Percentiles rank a stretch among this genome's conserved stretches.
These are phyloP conservation scores for Callochromis pleurospilus DNA, from an alignment of 2,113 vertebrate species.

Conservation along the genomic window DNA sequence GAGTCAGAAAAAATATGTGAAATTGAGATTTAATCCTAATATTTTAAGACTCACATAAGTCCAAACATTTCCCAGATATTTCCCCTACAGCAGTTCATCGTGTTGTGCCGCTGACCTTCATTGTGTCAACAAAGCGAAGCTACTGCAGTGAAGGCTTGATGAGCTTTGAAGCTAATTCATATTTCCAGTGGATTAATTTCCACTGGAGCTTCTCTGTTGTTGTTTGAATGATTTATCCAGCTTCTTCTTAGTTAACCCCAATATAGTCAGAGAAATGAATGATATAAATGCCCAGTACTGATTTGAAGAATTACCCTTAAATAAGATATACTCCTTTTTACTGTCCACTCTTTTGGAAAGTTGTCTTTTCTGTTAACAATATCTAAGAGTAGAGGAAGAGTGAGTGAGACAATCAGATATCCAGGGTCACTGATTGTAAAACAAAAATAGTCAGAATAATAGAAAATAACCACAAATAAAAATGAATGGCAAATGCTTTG, in stretches of 20 bases:
- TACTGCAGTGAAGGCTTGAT: neutral
- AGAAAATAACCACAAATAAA: constrained; percentile 14
- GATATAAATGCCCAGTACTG: neutral
- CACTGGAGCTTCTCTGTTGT: neutral
- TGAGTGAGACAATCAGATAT: constrained; percentile 11
- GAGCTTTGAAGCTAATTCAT: neutral
- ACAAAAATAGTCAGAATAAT: constrained; percentile 37
- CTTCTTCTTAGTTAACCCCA: neutral
- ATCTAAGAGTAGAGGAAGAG: neutral
- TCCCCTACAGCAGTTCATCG: neutral
- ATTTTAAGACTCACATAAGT: neutral
- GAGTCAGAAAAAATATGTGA: neutral
- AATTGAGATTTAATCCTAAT: neutral
- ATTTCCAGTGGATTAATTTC: neutral
- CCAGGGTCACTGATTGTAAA: constrained; percentile 17
- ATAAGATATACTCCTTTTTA: neutral
- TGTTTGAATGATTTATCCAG: neutral
- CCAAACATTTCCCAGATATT: neutral
- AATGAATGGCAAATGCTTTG: constrained; percentile 3
- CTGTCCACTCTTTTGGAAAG: neutral
- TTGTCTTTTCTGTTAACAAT: neutral
- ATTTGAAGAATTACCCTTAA: neutral
- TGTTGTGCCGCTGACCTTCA: neutral
- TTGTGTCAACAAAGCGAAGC: neutral
- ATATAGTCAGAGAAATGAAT: neutral